Evolutionary conservation across 1,140 invertebrate species (phyloP), one percentile per base, ranked within the genome.

Genomic region (Panagrolaimus sp.): DNA sequence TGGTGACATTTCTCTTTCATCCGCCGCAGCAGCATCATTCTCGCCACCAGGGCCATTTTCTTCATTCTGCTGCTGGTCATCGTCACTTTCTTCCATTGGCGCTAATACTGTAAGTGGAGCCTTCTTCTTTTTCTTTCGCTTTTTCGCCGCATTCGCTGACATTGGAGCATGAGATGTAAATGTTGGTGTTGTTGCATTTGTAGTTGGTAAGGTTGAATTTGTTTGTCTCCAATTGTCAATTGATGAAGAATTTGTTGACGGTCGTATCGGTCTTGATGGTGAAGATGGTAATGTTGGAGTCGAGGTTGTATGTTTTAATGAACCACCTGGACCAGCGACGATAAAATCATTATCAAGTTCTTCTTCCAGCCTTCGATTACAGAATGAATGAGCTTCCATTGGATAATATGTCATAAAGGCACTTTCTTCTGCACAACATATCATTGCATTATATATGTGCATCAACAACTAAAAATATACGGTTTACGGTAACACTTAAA

Each of bases 391-490:
- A 24, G 38, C 17, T 26, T 76, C 77, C 1, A 17, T 24, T 8
- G 73, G 67, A 63, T 76, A 76, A 47, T 75, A 76, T 6, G 55
- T 38, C 4, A 7, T 15, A 58, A 76, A 76, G 28, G 65, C 67
- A 17, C 67, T 74, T 45, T 80, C 78, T n/a, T 69, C 63, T 9
- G 78, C 58, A 64, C 81, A 81, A 3, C 46, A 68, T 21, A 75
- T 68, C 68, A 83, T 78, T 7, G 78, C 74, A 26, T 74, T 71
- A 63, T 75, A 81, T 8, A 70, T 62, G 62, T 81, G 79, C 32
- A 81, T 79, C 15, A 81, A 46, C 46, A 81, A 44, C 79, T 81
- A 46, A 73, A 79, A 75, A 52, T 52, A 5, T 38, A 73, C 46
- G 1, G 2, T 52, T n/a, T n/a, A 14, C 32, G 43, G 7, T 38